A percentile compares a stretch with the other conserved stretches of the same genome.
phyloP scores from a whole-genome alignment of 2,888 invertebrate species.

The Conistra vaccinii region DNA sequence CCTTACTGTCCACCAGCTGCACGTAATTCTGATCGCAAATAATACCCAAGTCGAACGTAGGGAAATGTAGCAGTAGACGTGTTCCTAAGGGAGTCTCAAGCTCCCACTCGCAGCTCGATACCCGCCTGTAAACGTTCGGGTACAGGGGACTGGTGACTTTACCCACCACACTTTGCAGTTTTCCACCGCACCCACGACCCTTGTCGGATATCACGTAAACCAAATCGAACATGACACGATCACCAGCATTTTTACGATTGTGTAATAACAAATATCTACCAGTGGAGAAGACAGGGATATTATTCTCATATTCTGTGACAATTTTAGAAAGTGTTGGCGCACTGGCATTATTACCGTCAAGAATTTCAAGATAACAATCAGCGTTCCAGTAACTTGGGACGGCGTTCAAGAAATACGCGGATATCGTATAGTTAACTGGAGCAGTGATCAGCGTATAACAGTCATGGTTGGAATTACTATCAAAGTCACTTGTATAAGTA shows the following conservation, averaged over 20 bases:
- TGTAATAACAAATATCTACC: constrained; percentile 92
- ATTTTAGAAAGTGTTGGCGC: constrained; percentile 71
- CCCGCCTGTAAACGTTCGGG: constrained; percentile 80
- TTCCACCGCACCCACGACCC: constrained; percentile 85
- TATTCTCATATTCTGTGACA: constrained; percentile 63
- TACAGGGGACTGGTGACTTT: constrained; percentile 84
- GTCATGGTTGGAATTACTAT: constrained; percentile 57
- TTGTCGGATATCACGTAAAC: constrained; percentile 82
- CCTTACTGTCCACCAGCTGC: constrained; percentile 90
- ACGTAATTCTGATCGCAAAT: constrained; percentile 92
- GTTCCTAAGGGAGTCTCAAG: constrained; percentile 81
- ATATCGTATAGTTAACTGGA: constrained; percentile 92
- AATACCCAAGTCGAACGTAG: constrained; percentile 92
- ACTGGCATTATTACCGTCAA: constrained; percentile 79
- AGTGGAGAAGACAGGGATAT: constrained; percentile 91
- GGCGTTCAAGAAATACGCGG: constrained; percentile 90
- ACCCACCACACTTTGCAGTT: constrained; percentile 76
- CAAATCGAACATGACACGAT: constrained; percentile 74
- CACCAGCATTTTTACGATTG: constrained; percentile 74
- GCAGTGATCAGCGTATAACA: constrained; percentile 93
- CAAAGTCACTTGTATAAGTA: constrained; percentile 50
- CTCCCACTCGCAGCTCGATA: constrained; percentile 83
- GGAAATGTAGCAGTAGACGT: constrained; percentile 76
- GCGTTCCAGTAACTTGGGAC: constrained; percentile 74
- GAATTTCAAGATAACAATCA: constrained; percentile 81